Conservation (phyloP, 2,888 invertebrate genomes). For the Scaptomyza caliginosa region DNA sequence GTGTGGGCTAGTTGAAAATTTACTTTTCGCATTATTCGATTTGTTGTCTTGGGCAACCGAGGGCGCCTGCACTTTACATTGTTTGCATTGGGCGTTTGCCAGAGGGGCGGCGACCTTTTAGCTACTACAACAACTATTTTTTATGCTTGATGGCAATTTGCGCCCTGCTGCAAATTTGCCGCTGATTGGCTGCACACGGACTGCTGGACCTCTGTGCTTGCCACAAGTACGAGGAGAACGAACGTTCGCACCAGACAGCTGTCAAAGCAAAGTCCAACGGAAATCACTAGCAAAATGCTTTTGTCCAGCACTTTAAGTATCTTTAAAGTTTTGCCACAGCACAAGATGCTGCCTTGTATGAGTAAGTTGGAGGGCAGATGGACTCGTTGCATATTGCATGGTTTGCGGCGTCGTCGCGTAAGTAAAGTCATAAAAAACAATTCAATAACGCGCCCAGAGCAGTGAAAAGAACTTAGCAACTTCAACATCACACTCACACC, state of each 20-base stretch:
- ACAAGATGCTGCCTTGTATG: neutral
- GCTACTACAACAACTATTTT: slow-evolving; percentile 66
- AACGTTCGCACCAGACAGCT: slow-evolving; percentile 50
- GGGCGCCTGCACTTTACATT: slow-evolving; percentile 68
- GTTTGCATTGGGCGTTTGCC: slow-evolving; percentile 54
- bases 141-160: slow-evolving; percentile 77
- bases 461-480: slow-evolving; percentile 36
- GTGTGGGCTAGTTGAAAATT: slow-evolving; percentile 67
- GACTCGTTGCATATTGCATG: slow-evolving; percentile 59
- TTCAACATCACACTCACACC: slow-evolving; percentile 18
- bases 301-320: slow-evolving; percentile 48
- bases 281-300: slow-evolving; percentile 28
- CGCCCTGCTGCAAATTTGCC: slow-evolving; percentile 77
- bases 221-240: neutral
- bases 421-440: slow-evolving; percentile 75
- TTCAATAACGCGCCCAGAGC: slow-evolving; percentile 70
- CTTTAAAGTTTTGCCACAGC: slow-evolving; percentile 55
- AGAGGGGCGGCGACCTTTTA: slow-evolving; percentile 53
- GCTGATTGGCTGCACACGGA: slow-evolving; percentile 71
- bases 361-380: slow-evolving; percentile 2
- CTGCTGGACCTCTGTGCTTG: slow-evolving; percentile 14
- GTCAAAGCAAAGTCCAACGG: slow-evolving; percentile 63
- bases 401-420: slow-evolving; percentile 53
- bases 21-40: slow-evolving; percentile 79
- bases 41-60: slow-evolving; percentile 75